Conservation (phyloP, 1,140 invertebrate species). For the Pachyrhynchus sulphureomaculatus region DNA sequence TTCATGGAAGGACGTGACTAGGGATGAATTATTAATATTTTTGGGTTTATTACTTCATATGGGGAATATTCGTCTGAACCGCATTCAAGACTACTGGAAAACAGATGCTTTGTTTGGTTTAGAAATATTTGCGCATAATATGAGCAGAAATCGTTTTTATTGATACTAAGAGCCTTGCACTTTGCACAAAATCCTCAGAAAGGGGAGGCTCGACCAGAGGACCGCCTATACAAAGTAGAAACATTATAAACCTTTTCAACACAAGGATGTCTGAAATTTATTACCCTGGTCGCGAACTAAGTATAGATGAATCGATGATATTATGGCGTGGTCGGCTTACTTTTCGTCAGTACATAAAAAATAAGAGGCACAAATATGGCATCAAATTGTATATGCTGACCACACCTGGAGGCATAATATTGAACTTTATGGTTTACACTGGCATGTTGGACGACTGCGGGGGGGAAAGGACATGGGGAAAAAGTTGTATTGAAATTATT, state of each 20-base stretch:
- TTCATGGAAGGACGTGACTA: background rate
- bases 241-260: constrained; percentile 25
- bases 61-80: constrained; percentile 30
- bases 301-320: constrained; percentile 36
- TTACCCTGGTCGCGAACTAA: constrained; percentile 42
- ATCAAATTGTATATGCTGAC: background rate
- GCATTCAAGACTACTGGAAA: constrained; percentile 37
- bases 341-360: background rate
- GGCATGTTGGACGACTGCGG: background rate
- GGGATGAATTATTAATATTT: constrained; percentile 29
- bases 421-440: background rate
- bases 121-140: constrained; percentile 24
- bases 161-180: constrained; percentile 34
- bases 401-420: background rate
- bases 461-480: constrained; percentile 16
- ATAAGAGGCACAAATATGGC: background rate
- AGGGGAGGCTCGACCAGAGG: background rate
- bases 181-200: constrained; percentile 21
- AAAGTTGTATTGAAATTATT: constrained; percentile 5
- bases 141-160: constrained; percentile 37
- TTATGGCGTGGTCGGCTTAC: background rate
- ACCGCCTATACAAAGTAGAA: constrained; percentile 20
- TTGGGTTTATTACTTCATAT: constrained; percentile 31
- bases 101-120: constrained; percentile 29
- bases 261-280: constrained; percentile 32